Conservation (phyloP, 2,113 vertebrate genomes). For the Passerina amoena region DNA sequence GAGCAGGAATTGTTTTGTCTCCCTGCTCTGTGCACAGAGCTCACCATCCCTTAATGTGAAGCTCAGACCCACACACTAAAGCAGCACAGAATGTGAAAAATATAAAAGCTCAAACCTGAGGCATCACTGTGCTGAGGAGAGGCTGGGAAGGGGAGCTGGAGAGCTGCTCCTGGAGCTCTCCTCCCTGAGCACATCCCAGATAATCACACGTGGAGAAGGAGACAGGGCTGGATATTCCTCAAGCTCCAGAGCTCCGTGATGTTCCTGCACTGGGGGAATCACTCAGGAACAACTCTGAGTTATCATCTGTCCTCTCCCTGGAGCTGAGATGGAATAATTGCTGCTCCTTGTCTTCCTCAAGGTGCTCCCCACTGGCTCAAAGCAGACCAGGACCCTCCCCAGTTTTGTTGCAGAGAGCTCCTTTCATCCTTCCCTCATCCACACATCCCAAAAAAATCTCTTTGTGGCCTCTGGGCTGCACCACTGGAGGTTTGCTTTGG, state of each 20-base stretch:
- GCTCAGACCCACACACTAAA: neutral
- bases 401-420: neutral
- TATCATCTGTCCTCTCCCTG: accelerated
- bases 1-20: neutral
- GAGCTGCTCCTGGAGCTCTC: neutral
- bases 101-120: neutral
- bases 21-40: neutral
- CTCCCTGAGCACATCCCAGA: neutral
- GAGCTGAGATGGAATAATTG: neutral
- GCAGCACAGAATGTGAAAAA: neutral
- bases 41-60: neutral
- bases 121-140: neutral
- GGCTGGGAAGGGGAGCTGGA: no score
- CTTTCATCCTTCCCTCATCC: neutral
- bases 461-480: neutral
- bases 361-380: neutral
- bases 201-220: neutral
- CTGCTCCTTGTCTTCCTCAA: neutral
- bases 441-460: neutral
- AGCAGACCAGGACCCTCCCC: neutral
- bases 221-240: accelerated
- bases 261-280: neutral
- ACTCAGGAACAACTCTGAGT: neutral
- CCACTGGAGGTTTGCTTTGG: neutral
- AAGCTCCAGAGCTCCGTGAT: accelerated